These are phyloP conservation scores for Drosophila serrata DNA, from an alignment of 1,140 invertebrate genomes.

Conservation along the genomic window DNA sequence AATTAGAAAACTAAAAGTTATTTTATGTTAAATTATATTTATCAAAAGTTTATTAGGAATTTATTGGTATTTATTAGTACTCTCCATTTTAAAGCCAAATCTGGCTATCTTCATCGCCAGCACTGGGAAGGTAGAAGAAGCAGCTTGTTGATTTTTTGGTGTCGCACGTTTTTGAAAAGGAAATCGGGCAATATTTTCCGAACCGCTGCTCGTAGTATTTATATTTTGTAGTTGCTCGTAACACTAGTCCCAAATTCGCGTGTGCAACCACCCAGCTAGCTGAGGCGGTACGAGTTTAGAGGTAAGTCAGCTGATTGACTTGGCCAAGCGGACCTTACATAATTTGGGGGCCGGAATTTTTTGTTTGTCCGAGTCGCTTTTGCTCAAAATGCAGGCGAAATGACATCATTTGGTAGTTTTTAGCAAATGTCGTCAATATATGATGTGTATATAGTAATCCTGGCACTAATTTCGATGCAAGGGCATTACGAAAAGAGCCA, in stretches of 20 bases:
- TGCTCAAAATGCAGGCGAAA: slow-evolving; percentile 42
- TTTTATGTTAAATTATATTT: neutral
- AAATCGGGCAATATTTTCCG: slow-evolving; percentile 43
- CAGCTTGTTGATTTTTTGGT: slow-evolving; percentile 53
- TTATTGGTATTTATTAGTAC: neutral
- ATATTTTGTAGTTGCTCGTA: slow-evolving; percentile 50
- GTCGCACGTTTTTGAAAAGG: slow-evolving; percentile 59
- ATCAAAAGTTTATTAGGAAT: neutral
- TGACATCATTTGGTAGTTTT: slow-evolving; percentile 63
- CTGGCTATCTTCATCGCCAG: neutral
- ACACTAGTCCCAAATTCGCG: slow-evolving; percentile 31
- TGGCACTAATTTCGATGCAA: slow-evolving; percentile 1
- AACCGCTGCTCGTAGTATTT: slow-evolving; percentile 25
- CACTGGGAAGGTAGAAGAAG: slow-evolving; percentile 30
- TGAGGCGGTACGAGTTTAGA: slow-evolving; percentile 17
- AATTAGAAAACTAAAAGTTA: neutral
- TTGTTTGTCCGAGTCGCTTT: slow-evolving; percentile 13
- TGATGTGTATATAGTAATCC: neutral
- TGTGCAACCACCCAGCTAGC: slow-evolving; percentile 22
- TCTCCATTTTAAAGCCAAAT: neutral
- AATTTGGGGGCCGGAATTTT: slow-evolving; percentile 50
- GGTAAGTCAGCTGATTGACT: slow-evolving; percentile 37
- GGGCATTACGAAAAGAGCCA: slow-evolving; percentile 9
- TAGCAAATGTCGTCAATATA: neutral
- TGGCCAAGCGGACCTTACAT: slow-evolving; percentile 49